Percentiles rank a stretch among this genome's conserved stretches.
phyloP scores from a whole-genome alignment of 2,797 vertebrate genomes.

The Caiman crocodilus region DNA sequence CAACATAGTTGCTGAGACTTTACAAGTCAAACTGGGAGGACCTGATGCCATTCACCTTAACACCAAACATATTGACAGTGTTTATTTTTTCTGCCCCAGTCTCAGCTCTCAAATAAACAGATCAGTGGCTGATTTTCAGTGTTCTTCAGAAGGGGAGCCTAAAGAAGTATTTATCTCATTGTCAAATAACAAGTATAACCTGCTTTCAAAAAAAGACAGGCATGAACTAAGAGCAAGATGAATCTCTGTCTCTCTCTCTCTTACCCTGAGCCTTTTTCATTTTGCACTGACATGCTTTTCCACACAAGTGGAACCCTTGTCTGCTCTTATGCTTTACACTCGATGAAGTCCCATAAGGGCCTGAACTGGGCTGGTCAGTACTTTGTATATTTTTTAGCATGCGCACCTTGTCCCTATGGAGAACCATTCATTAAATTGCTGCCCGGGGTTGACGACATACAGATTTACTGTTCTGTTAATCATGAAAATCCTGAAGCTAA shows the following conservation, averaged over 20 bases:
- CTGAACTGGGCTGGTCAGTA: constrained; percentile 14
- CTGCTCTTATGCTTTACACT: constrained; percentile 25
- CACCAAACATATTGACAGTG: constrained; percentile 80
- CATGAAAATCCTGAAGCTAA: constrained; percentile 47
- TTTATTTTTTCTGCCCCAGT: constrained; percentile 84
- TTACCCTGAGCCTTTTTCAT: background rate
- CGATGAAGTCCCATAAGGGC: background rate
- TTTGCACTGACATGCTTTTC: constrained; percentile 19
- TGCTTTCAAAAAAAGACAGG: background rate
- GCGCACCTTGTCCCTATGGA: constrained; percentile 41
- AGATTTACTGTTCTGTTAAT: constrained; percentile 66
- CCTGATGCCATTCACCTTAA: constrained; percentile 75
- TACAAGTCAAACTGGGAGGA: constrained; percentile 78
- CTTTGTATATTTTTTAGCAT: constrained; percentile 54
- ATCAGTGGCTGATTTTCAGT: constrained; percentile 72
- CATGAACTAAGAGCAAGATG: constrained; percentile 14
- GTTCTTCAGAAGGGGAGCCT: constrained; percentile 64
- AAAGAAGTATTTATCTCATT: constrained; percentile 58
- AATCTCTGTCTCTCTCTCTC: background rate
- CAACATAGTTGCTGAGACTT: constrained; percentile 75
- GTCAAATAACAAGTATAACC: constrained; percentile 56
- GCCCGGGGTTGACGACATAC: constrained; percentile 55
- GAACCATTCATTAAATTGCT: constrained; percentile 57
- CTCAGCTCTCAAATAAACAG: constrained; percentile 81
- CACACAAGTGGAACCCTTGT: background rate